Conservation (phyloP, 2,797 vertebrate genomes). For the Oceanodroma leucorhoa region DNA sequence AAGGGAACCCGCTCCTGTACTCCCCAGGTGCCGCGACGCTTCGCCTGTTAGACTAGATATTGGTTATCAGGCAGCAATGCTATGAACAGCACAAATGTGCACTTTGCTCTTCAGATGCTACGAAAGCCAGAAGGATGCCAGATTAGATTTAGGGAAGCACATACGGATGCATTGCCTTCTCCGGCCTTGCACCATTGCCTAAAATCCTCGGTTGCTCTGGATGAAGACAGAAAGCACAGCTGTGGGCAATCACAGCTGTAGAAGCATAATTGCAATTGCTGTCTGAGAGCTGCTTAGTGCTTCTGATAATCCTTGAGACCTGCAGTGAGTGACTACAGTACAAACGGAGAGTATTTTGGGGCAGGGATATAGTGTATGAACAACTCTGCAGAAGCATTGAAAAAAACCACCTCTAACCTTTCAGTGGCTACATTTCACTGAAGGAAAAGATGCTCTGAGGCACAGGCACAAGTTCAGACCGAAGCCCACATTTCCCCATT, state of each 20-base stretch:
- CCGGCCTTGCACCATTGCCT: background rate
- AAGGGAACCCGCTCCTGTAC: background rate
- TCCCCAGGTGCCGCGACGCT: background rate
- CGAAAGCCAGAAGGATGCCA: constrained; percentile 43
- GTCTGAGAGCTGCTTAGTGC: constrained; percentile 25
- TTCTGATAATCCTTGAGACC: constrained; percentile 7
- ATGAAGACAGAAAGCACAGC: background rate
- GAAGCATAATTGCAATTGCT: constrained; percentile 11
- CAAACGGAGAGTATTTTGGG: background rate
- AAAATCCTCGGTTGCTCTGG: background rate
- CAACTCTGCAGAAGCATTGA: background rate
- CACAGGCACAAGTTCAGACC: background rate
- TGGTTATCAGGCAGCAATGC: background rate
- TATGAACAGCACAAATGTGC: background rate
- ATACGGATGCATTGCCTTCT: background rate
- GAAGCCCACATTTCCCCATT: background rate
- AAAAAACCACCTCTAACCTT: background rate
- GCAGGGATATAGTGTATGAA: background rate
- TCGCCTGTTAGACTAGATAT: background rate
- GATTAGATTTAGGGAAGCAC: background rate
- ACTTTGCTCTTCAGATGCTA: constrained; percentile 27
- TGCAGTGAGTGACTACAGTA: background rate
- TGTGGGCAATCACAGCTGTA: constrained; percentile 9
- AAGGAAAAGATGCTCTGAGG: background rate
- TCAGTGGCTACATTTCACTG: background rate